Evolutionary conservation across 2,888 invertebrate genomes (phyloP), one percentile per base, ranked within the genome.

Genomic region (Cepaea hortensis): DNA sequence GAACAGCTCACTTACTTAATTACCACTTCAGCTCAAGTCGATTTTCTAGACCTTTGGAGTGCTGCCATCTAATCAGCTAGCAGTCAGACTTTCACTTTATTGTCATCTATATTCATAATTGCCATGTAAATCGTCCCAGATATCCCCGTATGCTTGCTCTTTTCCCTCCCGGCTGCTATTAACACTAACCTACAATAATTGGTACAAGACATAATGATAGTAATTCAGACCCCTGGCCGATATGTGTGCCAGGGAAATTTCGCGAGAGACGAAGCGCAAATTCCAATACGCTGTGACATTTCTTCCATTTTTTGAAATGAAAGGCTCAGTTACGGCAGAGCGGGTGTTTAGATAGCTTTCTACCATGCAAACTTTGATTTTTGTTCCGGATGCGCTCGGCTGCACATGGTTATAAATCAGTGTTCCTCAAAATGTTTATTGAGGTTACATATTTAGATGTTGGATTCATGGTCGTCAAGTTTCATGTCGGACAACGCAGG

Each of bases 101-200:
- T 81, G 81, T 81, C 65, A 46, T 35, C 81, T 81, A 68, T 65
- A 81, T 65, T 68, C 48, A 68, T 81, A 81, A 81, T 81, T 81
- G 81, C 81, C 68, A 35, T 65, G 46, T 81, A 65, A 65, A 68
- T 65, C n/a, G 6, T 46, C 35, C 15, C 46, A 46, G 68, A 46
- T 18, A 68, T 15, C 18, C 46, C 65, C 46, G 81, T 23, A 68
- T 81, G 68, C 81, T 68, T 81, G 46, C 81, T 81, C 68, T 68
- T 68, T 65, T 20, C 23, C 68, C 81, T 55, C 81, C 11, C 65
- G 55, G 46, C 81, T 18, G 48, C 68, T 68, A 61, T 81, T 48
- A 81, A 46, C 23, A 15, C 48, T 81, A 81, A 81, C 81, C 81
- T 81, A 46, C 48, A 81, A 81, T 81, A 81, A 81, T 81, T 81